Base-by-base conservation (phyloP, 2,888 invertebrate genomes). In the Galeopsomyia nigrocyanea region DNA sequence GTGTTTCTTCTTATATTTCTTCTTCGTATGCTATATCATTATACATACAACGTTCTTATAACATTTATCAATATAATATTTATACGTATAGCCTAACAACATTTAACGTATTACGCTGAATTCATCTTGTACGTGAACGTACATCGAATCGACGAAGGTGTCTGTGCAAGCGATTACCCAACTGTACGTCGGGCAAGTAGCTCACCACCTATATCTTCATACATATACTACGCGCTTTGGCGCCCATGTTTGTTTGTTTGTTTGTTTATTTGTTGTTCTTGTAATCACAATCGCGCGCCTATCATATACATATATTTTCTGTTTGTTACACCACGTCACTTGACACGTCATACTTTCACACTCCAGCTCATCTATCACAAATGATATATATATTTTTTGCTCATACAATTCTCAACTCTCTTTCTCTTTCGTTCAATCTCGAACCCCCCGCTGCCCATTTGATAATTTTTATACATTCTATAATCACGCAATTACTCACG, bases 31-130 rank as follows among this genome's bases (percentile, higher is more conserved):
- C 71, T 74, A 79, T 79, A 79, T 39, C 10, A 78, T 80, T 79
- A 76, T 81, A 82, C 82, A 80, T 81, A 83, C 80, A 83, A 83
- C 80, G 78, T 79, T 80, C 58, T 75, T 72, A 73, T 82, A 83
- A 83, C 83, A 83, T 83, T 82, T 80, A 83, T 83, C 80, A 62
- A 72, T 76, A 76, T 76, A 74, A 60, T 76, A 74, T 79, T 78
- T 76, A 66, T 79, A 78, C 78, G 68, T 78, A 81, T 80, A 80
- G 82, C 79, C 81, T 83, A 83, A 81, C 79, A 83, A 82, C 80
- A 81, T 81, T 80, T 80, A 82, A 83, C 81, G 79, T 79, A 78
- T 79, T 81, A 80, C 78, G 76, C 78, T 76, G 67, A 75, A 71
- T 74, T 75, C 56, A 69, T 73, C 49, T 62, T 67, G 66, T 71